A percentile compares a stretch with the other conserved stretches of the same genome.
Conservation (phyloP, 1,140 invertebrate species). For the Oppia nitens region DNA sequence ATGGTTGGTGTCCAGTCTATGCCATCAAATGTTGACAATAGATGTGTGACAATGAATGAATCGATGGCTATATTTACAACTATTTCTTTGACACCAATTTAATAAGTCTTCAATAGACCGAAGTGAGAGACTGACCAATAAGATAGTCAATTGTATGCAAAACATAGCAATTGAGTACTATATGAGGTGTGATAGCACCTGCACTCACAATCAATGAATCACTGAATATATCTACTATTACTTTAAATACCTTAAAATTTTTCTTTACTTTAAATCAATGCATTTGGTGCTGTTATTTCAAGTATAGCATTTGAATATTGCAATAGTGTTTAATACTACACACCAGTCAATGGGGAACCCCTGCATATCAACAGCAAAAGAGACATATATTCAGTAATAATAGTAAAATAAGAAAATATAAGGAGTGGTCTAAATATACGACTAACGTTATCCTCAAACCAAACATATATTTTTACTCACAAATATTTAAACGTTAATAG, state of each 20-base stretch:
- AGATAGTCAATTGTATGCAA: not conserved
- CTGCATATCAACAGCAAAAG: not conserved
- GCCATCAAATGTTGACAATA: not conserved
- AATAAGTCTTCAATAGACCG: not conserved
- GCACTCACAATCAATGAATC: too few species aligned
- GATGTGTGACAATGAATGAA: not conserved
- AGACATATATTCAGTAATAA: not conserved
- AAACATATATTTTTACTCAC: too few species aligned
- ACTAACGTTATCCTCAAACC: not conserved
- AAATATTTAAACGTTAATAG: too few species aligned
- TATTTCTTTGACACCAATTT: too few species aligned
- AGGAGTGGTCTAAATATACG: not conserved
- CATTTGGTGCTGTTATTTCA: not conserved
- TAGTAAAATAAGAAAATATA: not conserved
- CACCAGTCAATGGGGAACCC: too few species aligned
- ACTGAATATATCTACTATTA: not conserved
- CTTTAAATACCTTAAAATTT: not conserved
- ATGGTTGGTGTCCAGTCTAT: not conserved
- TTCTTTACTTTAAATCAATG: not conserved
- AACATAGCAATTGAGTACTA: too few species aligned
- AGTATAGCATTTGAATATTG: too few species aligned
- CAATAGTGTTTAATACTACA: too few species aligned
- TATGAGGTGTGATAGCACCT: not conserved
- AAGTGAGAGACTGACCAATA: not conserved
- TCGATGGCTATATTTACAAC: not conserved